These are phyloP conservation scores for Myrmecobius fasciatus DNA, from an alignment of 2,113 vertebrate genomes.

Conservation along the genomic window DNA sequence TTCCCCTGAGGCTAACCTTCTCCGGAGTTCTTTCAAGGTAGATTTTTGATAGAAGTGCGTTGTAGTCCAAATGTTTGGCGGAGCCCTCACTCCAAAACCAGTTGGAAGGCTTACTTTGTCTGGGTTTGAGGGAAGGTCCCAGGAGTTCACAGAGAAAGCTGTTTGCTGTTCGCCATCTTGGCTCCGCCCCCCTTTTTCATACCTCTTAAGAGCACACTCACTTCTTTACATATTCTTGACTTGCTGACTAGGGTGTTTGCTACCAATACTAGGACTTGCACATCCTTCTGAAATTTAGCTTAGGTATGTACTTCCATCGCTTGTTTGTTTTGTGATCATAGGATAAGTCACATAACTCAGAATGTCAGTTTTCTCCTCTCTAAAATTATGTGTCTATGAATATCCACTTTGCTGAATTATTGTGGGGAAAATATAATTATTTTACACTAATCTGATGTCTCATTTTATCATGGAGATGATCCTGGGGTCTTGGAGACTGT, in stretches of 20 bases:
- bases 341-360: neutral
- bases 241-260: neutral
- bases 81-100: too few relatives aligned
- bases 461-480: neutral
- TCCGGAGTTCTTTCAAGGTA: too few relatives aligned
- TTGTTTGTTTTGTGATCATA: neutral
- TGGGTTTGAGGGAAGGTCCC: too few relatives aligned
- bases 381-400: neutral
- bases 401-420: neutral
- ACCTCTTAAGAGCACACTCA: neutral
- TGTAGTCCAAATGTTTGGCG: too few relatives aligned
- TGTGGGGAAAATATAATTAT: neutral
- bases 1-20: too few relatives aligned
- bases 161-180: too few relatives aligned
- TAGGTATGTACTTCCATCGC: neutral
- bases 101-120: too few relatives aligned
- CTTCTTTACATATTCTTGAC: neutral
- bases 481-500: neutral
- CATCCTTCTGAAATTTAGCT: neutral
- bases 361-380: neutral
- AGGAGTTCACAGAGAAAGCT: constrained; percentile 16
- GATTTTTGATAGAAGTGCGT: too few relatives aligned
- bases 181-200: too few relatives aligned
- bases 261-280: neutral
- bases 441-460: neutral